Percentiles rank a stretch among this genome's conserved stretches.
Conservation (phyloP, 2,113 vertebrate species). For the Cyprinodon brontotheroides region DNA sequence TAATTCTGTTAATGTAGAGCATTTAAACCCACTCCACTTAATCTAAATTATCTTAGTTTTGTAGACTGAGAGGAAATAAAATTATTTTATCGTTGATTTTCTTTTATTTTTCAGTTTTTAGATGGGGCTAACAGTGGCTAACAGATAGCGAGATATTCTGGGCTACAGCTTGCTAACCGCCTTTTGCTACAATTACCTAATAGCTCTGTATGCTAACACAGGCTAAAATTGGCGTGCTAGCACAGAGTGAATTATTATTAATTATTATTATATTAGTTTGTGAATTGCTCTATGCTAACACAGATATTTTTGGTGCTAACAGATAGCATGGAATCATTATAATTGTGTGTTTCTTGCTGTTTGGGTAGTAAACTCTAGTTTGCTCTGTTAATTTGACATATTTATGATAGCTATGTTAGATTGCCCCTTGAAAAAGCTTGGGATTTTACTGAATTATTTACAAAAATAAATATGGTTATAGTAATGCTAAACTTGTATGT, state of each 20-base stretch:
- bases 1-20: not conserved
- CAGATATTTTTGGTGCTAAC: not conserved
- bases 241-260: not conserved
- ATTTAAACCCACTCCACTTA: not conserved
- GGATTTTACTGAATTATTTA: slow-evolving; percentile 30
- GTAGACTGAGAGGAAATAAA: not conserved
- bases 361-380: not conserved
- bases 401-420: slow-evolving; percentile 38
- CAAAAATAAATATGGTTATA: slow-evolving; percentile 14
- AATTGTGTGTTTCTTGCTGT: not conserved
- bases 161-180: not conserved
- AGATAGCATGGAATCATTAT: not conserved
- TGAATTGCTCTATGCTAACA: not conserved
- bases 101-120: not conserved
- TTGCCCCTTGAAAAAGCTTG: slow-evolving; percentile 3
- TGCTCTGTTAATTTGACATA: not conserved
- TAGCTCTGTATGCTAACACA: not conserved
- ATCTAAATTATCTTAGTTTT: not conserved
- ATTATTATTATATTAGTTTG: not conserved
- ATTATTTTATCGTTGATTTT: not conserved
- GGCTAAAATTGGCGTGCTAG: not conserved
- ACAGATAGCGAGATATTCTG: slow-evolving; percentile 4
- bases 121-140: not conserved
- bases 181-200: not conserved
- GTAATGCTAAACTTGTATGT: slow-evolving; percentile 33